Percentiles rank a stretch among this genome's conserved stretches.
phyloP scores from a whole-genome alignment of 2,113 vertebrate species.

The Nibea coibor region DNA sequence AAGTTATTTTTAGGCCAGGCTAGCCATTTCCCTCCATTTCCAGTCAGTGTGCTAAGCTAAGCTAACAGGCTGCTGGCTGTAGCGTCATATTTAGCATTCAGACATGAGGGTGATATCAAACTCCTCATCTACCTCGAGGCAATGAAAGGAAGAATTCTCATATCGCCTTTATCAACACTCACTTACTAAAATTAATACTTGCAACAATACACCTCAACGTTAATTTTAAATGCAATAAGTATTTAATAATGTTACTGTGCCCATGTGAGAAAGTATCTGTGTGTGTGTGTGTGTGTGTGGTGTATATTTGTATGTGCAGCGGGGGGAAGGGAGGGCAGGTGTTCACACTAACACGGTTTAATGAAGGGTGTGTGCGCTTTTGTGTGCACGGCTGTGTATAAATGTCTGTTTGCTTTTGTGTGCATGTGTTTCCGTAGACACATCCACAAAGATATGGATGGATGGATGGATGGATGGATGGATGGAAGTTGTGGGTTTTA shows the following conservation, averaged over 20 bases:
- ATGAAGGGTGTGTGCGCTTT: conserved; percentile 63
- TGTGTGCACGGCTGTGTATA: conserved; percentile 18
- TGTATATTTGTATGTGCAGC: conserved; percentile 63
- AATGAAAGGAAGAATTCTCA: conserved; percentile 10
- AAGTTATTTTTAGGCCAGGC: neutral
- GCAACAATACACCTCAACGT: conserved; percentile 35
- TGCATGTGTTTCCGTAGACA: conserved; percentile 44
- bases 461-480: conserved; percentile 29
- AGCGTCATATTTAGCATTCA: neutral
- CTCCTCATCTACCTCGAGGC: neutral
- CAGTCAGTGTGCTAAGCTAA: conserved; percentile 10
- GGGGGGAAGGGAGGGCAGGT: conserved; percentile 81
- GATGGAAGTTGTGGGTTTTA: conserved; percentile 58
- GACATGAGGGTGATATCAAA: neutral
- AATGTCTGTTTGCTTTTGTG: conserved; percentile 48
- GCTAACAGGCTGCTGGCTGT: neutral
- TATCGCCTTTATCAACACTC: conserved; percentile 32
- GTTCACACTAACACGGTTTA: conserved; percentile 74
- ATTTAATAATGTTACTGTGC: conserved; percentile 56
- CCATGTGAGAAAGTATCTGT: conserved; percentile 35
- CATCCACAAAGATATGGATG: conserved; percentile 37
- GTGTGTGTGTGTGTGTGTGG: conserved; percentile 39
- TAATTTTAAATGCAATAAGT: conserved; percentile 58
- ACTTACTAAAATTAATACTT: conserved; percentile 58
- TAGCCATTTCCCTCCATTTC: neutral